Evolutionary conservation across 2,888 invertebrate species (phyloP).

Genomic region (Timema podura): DNA sequence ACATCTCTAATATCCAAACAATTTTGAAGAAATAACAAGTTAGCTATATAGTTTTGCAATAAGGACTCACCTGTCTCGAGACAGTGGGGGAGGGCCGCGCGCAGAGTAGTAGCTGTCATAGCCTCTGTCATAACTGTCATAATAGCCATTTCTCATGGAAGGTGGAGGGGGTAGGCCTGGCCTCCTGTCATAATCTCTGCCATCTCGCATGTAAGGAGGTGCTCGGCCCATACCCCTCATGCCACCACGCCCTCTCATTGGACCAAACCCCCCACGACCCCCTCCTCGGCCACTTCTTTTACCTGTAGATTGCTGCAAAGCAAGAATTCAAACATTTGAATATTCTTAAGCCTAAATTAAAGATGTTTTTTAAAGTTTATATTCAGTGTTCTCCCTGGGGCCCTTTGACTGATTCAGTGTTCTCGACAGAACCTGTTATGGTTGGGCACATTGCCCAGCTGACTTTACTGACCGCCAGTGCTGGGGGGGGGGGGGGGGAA

Average conservation of each 20-base stretch:
- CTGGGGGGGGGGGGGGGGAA: too few species aligned
- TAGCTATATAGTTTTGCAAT: conserved; percentile 1
- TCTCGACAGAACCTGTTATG: too few species aligned
- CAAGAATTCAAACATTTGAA: background rate
- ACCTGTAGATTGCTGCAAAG: conserved; percentile 38
- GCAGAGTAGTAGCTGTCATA: conserved; percentile 31
- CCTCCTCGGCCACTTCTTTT: conserved; percentile 41
- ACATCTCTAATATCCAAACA: too few species aligned
- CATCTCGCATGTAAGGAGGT: conserved; percentile 34
- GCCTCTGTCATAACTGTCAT: conserved; percentile 33
- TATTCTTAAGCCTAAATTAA: background rate
- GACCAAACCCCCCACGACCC: conserved; percentile 47
- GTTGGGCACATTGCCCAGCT: too few species aligned
- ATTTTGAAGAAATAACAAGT: too few species aligned
- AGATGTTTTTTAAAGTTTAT: too few species aligned
- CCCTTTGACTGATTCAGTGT: too few species aligned
- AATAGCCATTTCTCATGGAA: conserved; percentile 35
- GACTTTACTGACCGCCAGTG: too few species aligned
- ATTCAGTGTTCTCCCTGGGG: too few species aligned
- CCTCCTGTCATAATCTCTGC: conserved; percentile 36
- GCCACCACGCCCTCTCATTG: conserved; percentile 33
- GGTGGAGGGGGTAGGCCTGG: conserved; percentile 33
- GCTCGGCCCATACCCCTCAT: conserved; percentile 39
- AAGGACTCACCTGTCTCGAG: conserved; percentile 30
- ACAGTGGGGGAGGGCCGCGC: conserved; percentile 31